Conservation (phyloP, 2,888 invertebrate species). For the Tuberolachnus salignus region DNA sequence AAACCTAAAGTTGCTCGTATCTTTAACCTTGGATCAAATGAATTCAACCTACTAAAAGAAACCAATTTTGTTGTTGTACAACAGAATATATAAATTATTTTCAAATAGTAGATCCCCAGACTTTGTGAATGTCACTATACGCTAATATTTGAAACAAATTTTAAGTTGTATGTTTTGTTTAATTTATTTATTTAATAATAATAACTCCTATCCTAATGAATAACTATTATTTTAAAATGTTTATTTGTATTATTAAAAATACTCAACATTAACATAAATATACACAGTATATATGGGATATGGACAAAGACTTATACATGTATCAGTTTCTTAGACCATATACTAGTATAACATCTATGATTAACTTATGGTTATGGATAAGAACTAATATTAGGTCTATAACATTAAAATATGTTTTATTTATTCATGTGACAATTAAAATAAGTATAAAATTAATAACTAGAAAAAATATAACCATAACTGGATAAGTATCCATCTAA, state of each 20-base stretch:
- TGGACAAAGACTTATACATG: no score
- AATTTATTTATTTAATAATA: not conserved
- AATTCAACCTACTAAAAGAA: conserved; percentile 31
- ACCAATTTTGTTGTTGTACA: conserved; percentile 23
- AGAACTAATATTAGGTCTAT: no score
- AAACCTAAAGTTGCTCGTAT: conserved; percentile 34
- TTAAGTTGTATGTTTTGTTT: not conserved
- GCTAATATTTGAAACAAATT: not conserved
- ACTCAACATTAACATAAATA: no score
- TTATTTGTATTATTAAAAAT: not conserved
- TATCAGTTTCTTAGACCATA: no score
- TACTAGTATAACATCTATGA: no score
- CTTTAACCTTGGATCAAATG: conserved; percentile 18
- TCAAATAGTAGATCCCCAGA: conserved; percentile 11
- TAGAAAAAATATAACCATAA: no score
- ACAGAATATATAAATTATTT: conserved; percentile 6
- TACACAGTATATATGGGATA: no score
- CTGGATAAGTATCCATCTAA: no score
- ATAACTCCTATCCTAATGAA: not conserved
- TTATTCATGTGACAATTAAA: no score
- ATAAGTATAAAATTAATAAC: no score
- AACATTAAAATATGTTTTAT: no score
- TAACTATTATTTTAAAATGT: not conserved
- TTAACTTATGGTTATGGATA: no score
- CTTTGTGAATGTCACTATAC: not conserved